Evolutionary conservation across 2,113 vertebrate genomes (phyloP), one percentile per base, ranked within the genome.

Genomic region (Spea multiplicata): DNA sequence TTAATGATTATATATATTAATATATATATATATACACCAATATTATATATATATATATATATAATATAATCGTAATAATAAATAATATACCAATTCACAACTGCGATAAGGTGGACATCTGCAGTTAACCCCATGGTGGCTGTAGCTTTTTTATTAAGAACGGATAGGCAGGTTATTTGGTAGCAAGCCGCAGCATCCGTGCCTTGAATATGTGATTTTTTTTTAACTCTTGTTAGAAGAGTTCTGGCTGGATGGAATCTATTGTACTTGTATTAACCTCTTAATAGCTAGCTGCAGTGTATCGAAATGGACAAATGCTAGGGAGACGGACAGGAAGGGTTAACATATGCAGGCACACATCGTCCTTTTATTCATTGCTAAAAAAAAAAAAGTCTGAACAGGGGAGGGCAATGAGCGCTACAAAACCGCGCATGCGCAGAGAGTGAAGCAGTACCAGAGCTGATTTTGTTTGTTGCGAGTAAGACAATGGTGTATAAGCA

Each of bases 371-470:
- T 55, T 71, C 30, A 53, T 71, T 30, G 49, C 47, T 30, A 30
- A 30, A 30, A 30, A 30, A 30, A 16, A 71, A 53, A 44, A 71
- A 53, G 50, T 71, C 69, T 71, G 30, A 30, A 30, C 30, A 30
- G 30, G 30, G 30, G 30, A 30, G 30, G 30, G 30, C 2, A 30
- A 30, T 30, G 30, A 30, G 30, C 49, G n/a, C 61, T 17, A 62
- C 17, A 9, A 17, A 13, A 30, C 3, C 8, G 72, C 77, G 69
- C 77, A 80, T 80, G 77, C 77, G 77, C 77, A 70, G 5, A 66
- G 7, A 12, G 13, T 12, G 14, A 6, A 67, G 8, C 9, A 55
- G 44, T 67, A 14, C 10, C 8, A 71, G 49, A 46, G 14, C 13
- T 13, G 6, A 8, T 75, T 52, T 4, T 5, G 64, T 52, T 2